Base-by-base conservation (phyloP, 2,888 invertebrate genomes). In the Miltochrista miniata region DNA sequence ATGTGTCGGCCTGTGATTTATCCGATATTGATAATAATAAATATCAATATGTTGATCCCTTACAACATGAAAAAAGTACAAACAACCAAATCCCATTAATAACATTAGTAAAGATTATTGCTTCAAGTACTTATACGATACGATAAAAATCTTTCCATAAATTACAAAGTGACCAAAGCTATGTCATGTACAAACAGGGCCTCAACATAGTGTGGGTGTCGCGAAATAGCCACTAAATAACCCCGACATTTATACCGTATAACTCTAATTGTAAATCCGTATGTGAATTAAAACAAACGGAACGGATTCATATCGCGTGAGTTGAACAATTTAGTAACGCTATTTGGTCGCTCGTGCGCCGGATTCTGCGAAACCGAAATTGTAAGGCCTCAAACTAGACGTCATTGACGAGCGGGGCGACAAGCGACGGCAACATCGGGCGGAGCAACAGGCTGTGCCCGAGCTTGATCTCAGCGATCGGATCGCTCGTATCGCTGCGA, bases 201-300 rank as follows among this genome's bases (percentile, higher is more conserved):
- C 67, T 68, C 67, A 67, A 65, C 38, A 39, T 13, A 45, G 66
- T 59, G 74, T 73, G 74, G 75, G 75, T 74, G 76, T 71, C 67
- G 66, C 65, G 55, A 61, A 75, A 70, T 64, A 61, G 58, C 51
- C 57, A 61, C 64, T 65, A 59, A 59, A 64, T 62, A 59, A 70
- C 63, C 57, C 58, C 45, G 36, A 24, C 49, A 46, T 64, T 62
- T 61, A 67, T 61, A 67, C 50, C 51, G 40, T 59, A 61, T 59
- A 64, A 64, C 59, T 67, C 63, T 75, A 67, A 72, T 72, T 72
- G 68, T 67, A 70, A 70, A 74, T 72, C 64, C 61, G 70, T 72
- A 70, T 74, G 63, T 66, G 64, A 70, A 72, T 76, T 76, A 70
- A 70, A 73, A 72, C 71, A 70, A 76, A 76, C 77, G 69, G 72